Base-by-base conservation (phyloP, 2,888 invertebrate species). In the Macrosoma leucophasiata region DNA sequence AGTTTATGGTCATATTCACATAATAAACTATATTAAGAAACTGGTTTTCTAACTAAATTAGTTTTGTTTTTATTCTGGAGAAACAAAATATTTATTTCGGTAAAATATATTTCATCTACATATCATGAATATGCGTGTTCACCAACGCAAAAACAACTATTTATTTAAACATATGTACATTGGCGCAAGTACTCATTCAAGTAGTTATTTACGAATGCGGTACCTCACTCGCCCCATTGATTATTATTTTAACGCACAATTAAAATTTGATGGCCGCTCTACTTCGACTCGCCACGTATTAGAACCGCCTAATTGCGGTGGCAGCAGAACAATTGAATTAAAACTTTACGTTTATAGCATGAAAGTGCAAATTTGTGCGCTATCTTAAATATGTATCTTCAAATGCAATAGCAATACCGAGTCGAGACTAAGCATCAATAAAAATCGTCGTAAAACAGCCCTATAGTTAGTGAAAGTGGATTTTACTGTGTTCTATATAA, bases 221-320 rank as follows among this genome's bases (percentile, higher is more conserved):
- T 54, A 52, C 61, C 66, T 74, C 73, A 75, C 72, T 74, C 77
- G 76, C 77, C 72, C 74, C 77, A 75, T 79, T 81, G 78, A 79
- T 82, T 82, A 79, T 79, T 79, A 81, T 82, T 82, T 81, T 81
- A 81, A 79, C 81, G 78, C 63, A 77, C 79, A 78, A 79, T 82
- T 82, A 84, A 84, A 82, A 72, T 81, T 82, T 84, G 76, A 84
- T 79, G 76, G 76, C 69, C 73, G 61, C 69, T 76, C 78, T 75
- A 76, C 76, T 81, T 72, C 70, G 64, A 71, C 70, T 67, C 58
- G 58, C 60, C 60, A 60, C 66, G 62, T 66, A 66, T 60, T 59
- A 61, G 54, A 57, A 46, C 41, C 45, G 35, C 34, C 32, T 36
- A 39, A 41, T 44, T 36, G 44, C n/a, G n/a, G n/a, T n/a, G n/a